Conservation (phyloP, 2,797 vertebrate genomes). For the Vespertilio murinus region DNA sequence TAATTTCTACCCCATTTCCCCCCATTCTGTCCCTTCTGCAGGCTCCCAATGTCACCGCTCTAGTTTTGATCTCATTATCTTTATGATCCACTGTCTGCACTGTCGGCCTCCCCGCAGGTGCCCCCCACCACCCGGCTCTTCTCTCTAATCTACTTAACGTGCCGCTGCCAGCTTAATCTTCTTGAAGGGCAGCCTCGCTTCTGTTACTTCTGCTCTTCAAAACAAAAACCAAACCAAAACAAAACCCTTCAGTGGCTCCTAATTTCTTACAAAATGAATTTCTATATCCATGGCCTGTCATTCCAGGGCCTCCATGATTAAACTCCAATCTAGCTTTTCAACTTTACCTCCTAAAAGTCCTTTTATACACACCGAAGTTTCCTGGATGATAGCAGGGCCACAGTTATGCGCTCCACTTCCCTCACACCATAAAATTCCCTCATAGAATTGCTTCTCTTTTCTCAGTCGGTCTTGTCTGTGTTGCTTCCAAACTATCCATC, state of each 20-base stretch:
- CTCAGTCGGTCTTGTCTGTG: background rate
- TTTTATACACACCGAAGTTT: background rate
- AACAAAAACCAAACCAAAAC: background rate
- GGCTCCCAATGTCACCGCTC: background rate
- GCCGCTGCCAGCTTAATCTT: background rate
- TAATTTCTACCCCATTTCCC: too few species aligned
- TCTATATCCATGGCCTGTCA: background rate
- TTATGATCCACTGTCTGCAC: background rate
- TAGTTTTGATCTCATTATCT: background rate
- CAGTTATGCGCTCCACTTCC: background rate
- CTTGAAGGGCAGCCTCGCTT: background rate
- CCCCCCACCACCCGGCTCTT: background rate
- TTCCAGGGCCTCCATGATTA: background rate
- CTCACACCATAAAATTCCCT: background rate
- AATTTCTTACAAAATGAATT: background rate
- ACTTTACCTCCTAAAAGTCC: background rate
- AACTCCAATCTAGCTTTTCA: background rate
- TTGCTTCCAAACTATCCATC: background rate
- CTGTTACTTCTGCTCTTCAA: conserved; percentile 21
- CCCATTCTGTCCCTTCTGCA: background rate
- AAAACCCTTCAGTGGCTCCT: background rate
- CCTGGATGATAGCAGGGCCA: background rate
- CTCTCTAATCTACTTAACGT: background rate
- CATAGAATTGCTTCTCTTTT: background rate
- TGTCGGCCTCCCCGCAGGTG: background rate